Conservation (phyloP, 2,113 vertebrate species). For the Apteryx owenii region DNA sequence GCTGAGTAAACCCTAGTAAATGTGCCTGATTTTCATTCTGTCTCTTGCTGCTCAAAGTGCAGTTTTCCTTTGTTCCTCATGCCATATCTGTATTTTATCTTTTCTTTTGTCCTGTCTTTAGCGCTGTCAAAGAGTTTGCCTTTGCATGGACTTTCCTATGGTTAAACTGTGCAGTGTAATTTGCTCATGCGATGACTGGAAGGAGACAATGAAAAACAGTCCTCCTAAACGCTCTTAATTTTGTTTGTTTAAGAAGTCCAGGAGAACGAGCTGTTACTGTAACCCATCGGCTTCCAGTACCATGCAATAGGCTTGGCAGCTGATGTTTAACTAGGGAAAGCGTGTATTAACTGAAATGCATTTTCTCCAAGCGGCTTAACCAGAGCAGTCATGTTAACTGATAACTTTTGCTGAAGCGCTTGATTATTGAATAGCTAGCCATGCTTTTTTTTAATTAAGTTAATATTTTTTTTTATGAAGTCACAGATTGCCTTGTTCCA, state of each 20-base stretch:
- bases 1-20: background rate
- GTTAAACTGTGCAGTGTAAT: background rate
- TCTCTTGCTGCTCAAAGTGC: background rate
- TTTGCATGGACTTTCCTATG: background rate
- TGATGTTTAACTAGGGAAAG: background rate
- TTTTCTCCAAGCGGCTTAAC: slow-evolving; percentile 12
- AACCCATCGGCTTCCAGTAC: background rate
- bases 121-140: slow-evolving; percentile 23
- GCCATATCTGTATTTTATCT: slow-evolving; percentile 31
- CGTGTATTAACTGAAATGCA: background rate
- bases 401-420: slow-evolving; percentile 13
- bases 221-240: background rate
- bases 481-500: slow-evolving; percentile 84
- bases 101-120: background rate
- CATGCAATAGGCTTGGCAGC: background rate
- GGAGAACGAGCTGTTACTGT: background rate
- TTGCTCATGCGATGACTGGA: background rate
- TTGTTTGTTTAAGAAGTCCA: background rate
- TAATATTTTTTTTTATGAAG: slow-evolving; percentile 43
- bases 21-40: background rate
- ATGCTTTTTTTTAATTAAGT: background rate
- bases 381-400: background rate
- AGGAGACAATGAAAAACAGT: background rate
- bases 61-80: slow-evolving; percentile 3
- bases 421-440: background rate